These are phyloP conservation scores for Neomorphus geoffroyi DNA, from an alignment of 2,797 vertebrate species.

Conservation along the genomic window DNA sequence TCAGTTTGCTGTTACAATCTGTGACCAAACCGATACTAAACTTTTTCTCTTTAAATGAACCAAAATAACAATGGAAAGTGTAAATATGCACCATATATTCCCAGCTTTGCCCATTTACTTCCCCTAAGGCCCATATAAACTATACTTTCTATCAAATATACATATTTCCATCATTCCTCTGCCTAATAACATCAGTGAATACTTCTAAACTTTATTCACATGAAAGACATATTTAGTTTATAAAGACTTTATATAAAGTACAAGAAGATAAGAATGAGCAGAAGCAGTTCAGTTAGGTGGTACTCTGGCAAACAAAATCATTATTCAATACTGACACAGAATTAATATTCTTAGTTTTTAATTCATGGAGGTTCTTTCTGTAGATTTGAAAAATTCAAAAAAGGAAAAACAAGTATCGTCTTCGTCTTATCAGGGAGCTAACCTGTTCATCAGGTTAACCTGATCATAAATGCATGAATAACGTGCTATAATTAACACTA, in stretches of 20 bases:
- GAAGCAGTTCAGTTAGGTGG: background rate
- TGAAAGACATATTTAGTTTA: conserved; percentile 28
- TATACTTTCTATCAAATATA: background rate
- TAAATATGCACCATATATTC: conserved; percentile 61
- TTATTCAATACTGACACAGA: background rate
- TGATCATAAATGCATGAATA: background rate
- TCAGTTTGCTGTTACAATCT: conserved; percentile 24
- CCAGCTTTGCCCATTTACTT: background rate
- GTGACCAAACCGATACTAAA: conserved; percentile 54
- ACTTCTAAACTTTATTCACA: conserved; percentile 56
- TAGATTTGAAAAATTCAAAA: background rate
- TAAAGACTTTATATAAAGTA: background rate
- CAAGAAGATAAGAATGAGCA: background rate
- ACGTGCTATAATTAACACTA: background rate
- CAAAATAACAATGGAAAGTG: conserved; percentile 42
- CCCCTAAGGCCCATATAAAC: background rate
- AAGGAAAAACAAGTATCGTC: background rate
- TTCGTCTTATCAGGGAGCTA: background rate
- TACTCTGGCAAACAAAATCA: background rate
- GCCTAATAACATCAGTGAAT: conserved; percentile 37
- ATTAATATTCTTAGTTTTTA: background rate
- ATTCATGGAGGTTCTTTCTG: background rate
- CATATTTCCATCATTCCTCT: background rate
- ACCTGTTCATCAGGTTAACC: background rate
- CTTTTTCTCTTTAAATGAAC: conserved; percentile 46